Conservation (phyloP, 1,140 invertebrate species). For the Cotesia typhae region DNA sequence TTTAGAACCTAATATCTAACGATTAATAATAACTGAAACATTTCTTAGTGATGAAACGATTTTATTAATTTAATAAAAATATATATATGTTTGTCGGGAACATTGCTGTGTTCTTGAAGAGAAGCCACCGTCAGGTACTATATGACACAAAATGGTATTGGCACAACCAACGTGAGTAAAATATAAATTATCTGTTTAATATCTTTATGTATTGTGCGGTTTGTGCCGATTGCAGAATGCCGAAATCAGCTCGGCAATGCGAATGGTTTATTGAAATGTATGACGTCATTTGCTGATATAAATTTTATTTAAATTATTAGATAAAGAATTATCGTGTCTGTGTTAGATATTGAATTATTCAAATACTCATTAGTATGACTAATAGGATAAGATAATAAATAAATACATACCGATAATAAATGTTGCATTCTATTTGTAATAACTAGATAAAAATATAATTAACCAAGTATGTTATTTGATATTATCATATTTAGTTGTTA, state of each 20-base stretch:
- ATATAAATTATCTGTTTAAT: too few relatives aligned
- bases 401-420: neutral
- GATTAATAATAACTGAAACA: neutral
- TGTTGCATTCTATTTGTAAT: neutral
- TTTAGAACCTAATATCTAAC: conserved; percentile 3
- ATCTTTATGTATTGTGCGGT: too few relatives aligned
- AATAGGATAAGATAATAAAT: neutral
- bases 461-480: neutral
- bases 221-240: too few relatives aligned
- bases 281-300: too few relatives aligned
- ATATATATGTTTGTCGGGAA: too few relatives aligned
- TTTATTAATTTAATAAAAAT: neutral
- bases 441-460: conserved; percentile 15
- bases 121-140: neutral
- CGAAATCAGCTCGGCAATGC: too few relatives aligned
- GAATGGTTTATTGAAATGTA: too few relatives aligned
- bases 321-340: too few relatives aligned
- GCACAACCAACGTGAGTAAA: too few relatives aligned
- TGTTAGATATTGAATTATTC: too few relatives aligned
- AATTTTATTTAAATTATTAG: too few relatives aligned
- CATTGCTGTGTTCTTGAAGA: neutral
- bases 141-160: neutral
- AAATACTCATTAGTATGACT: neutral
- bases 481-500: neutral
- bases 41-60: neutral